These are phyloP conservation scores for Cynopterus sphinx DNA, from an alignment of 2,797 vertebrate genomes.

Conservation along the genomic window DNA sequence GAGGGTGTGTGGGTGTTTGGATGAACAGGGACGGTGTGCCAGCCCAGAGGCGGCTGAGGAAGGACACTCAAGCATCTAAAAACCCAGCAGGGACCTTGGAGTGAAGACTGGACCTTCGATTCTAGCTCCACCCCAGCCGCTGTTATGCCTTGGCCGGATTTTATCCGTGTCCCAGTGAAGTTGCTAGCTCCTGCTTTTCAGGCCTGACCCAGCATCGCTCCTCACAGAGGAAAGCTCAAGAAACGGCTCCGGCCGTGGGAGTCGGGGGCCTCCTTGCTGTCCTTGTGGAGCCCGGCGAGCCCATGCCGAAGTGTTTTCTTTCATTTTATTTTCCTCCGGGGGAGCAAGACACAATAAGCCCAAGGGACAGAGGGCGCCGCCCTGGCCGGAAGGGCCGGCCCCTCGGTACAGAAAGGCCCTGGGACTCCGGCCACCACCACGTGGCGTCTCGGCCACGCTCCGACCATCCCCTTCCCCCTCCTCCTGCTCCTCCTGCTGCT, in stretches of 20 bases:
- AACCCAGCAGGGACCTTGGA: background rate
- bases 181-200: background rate
- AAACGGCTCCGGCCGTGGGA: background rate
- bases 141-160: background rate
- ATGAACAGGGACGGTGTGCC: background rate
- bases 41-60: background rate
- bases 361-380: background rate
- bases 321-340: background rate
- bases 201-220: background rate
- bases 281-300: background rate
- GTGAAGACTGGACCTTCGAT: background rate
- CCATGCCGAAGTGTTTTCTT: background rate
- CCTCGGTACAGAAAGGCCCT: fast-evolving
- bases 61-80: background rate
- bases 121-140: slow-evolving; percentile 24
- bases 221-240: background rate
- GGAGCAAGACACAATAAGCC: background rate
- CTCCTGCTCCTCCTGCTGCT: no score
- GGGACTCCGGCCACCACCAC: background rate
- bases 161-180: background rate
- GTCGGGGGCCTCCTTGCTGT: background rate
- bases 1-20: background rate
- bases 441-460: background rate
- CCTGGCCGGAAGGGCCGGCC: background rate
- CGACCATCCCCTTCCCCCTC: background rate